These are phyloP conservation scores for Drosophila novamexicana DNA, from an alignment of 1,140 invertebrate species.

Conservation along the genomic window DNA sequence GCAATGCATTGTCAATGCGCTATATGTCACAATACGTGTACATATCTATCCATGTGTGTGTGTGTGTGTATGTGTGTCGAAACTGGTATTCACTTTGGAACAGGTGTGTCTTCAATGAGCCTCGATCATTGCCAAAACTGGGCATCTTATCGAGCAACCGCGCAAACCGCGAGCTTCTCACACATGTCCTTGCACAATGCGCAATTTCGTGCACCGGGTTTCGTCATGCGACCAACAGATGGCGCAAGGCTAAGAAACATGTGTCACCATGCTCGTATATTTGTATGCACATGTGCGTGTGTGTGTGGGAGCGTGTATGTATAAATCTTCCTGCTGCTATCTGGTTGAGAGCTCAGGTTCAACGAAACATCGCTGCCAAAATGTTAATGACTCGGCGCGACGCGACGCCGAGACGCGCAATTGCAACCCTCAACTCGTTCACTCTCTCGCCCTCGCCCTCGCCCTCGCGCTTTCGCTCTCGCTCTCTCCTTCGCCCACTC, in stretches of 20 bases:
- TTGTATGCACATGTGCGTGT: neutral
- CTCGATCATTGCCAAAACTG: slow-evolving; percentile 9
- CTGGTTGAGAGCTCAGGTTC: slow-evolving; percentile 32
- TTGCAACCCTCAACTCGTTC: slow-evolving; percentile 22
- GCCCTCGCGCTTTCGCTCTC: neutral
- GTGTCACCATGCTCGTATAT: slow-evolving; percentile 22
- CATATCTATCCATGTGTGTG: too few relatives aligned
- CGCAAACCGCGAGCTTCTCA: slow-evolving; percentile 6
- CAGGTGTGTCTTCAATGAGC: neutral
- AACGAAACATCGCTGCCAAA: slow-evolving; percentile 46
- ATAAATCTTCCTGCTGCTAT: slow-evolving; percentile 14
- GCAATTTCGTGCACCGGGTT: slow-evolving; percentile 18
- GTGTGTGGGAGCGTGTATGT: neutral
- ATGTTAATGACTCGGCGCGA: slow-evolving; percentile 47
- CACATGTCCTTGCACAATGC: slow-evolving; percentile 51
- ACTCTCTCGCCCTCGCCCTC: neutral
- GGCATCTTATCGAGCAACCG: slow-evolving; percentile 20
- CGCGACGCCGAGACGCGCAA: slow-evolving; percentile 30
- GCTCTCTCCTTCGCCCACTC: neutral
- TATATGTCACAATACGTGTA: too few relatives aligned
- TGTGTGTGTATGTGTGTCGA: neutral
- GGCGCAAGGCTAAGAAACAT: slow-evolving; percentile 40
- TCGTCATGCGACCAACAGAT: slow-evolving; percentile 44
- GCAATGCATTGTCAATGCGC: too few relatives aligned
- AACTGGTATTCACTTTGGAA: neutral